phyloP scores from a whole-genome alignment of 2,797 vertebrate species.

The Pteronotus mesoamericanus region DNA sequence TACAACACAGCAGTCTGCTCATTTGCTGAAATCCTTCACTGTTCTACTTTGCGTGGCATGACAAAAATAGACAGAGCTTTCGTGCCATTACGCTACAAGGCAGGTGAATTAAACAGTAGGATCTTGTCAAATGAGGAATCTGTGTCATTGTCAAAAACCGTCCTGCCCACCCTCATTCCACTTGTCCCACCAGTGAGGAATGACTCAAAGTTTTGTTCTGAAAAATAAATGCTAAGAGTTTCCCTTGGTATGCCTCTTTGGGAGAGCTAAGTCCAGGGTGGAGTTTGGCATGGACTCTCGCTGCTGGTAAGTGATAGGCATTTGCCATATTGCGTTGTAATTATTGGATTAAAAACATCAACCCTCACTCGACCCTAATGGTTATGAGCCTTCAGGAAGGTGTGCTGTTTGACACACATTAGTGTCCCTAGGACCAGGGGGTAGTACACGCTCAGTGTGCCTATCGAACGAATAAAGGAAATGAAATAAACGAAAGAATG shows the following conservation, averaged over 20 bases:
- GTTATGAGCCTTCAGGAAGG: background rate
- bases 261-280: background rate
- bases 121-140: background rate
- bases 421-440: background rate
- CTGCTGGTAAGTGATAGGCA: background rate
- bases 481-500: background rate
- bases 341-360: background rate
- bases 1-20: background rate
- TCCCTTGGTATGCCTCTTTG: background rate
- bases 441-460: background rate
- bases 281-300: background rate
- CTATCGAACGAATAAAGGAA: background rate
- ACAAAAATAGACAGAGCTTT: background rate
- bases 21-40: background rate
- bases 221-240: background rate
- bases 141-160: background rate
- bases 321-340: background rate
- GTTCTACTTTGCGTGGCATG: background rate
- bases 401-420: background rate
- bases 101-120: background rate
- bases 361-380: fast-evolving
- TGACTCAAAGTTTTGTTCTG: background rate
- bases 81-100: background rate
- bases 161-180: background rate
- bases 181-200: background rate